Base-by-base conservation (phyloP, 2,888 invertebrate genomes). In the Andrena bucephala region DNA sequence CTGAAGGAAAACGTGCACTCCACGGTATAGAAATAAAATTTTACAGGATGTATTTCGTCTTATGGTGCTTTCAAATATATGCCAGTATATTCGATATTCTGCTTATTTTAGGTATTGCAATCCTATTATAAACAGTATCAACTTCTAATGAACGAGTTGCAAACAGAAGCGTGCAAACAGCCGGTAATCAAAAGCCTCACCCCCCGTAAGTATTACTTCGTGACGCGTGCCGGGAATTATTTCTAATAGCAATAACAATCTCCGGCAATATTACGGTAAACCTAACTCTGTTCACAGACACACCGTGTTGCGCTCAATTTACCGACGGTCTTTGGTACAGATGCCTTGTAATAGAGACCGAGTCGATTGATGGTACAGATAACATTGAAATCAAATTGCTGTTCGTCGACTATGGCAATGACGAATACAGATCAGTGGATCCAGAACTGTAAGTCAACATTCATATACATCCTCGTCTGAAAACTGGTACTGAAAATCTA, bases 361-460 rank as follows among this genome's bases (percentile, higher is more conserved):
- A 95, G 4, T 42, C 95, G 13, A 60, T 57, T 10, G 2, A 29
- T 2, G 70, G 82, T 8, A 29, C 36, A 0, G 92, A 94, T 24
- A 93, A 94, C 6, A 48, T 68, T 2, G 89, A 92, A 69, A 95
- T 96, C 0, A 95, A 95, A 89, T 96, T 98, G 0, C 94, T 95
- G 84, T 98, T 96, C 92, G 96, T 97, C 0, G 98, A 98, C 93
- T 97, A 96, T 90, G 97, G 97, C 1, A 97, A 97, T 89, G 93
- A 94, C 7, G 96, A 96, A 90, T 20, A 70, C 2, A 74, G 52
- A 77, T 57, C 10, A 36, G 29, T 87, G 3, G 65, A 81, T 68
- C n/a, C 62, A 16, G 29, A 86, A n/a, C 65, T 87, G 88, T 89
- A 71, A 83, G 86, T 81, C 5, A 13, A 48, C 36, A 70, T 72